A percentile compares a stretch with the other conserved stretches of the same genome.
Evolutionary conservation across 1,140 invertebrate genomes (phyloP).

Genomic region (Achatina immaculata): DNA sequence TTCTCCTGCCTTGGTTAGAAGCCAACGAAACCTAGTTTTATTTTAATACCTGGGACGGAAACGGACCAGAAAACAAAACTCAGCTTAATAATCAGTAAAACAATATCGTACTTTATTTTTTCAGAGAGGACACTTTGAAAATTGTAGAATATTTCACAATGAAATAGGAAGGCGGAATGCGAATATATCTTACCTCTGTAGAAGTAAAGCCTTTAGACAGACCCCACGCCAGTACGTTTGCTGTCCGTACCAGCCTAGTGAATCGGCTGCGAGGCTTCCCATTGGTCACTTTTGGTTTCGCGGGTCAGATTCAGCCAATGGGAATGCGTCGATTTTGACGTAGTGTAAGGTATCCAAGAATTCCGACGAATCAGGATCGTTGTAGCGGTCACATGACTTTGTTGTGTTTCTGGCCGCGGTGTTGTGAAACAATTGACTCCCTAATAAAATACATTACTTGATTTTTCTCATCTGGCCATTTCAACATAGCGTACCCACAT

Average conservation of each 20-base stretch:
- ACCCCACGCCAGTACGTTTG: constrained; percentile 38
- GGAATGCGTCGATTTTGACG: neutral
- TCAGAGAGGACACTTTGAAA: too few relatives aligned
- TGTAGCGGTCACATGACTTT: neutral
- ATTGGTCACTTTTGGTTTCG: constrained; percentile 35
- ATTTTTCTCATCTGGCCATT: too few relatives aligned
- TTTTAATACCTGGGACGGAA: neutral
- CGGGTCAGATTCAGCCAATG: constrained; percentile 3
- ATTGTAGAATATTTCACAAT: neutral
- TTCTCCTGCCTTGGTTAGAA: constrained; percentile 37
- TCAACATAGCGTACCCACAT: too few relatives aligned
- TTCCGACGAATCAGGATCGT: neutral
- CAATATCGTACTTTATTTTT: neutral
- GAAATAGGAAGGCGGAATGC: neutral
- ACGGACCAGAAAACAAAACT: neutral
- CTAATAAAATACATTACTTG: too few relatives aligned
- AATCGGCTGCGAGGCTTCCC: neutral
- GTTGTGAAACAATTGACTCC: too few relatives aligned
- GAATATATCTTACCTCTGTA: neutral
- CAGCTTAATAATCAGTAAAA: neutral
- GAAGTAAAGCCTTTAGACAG: neutral
- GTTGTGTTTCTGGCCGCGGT: too few relatives aligned
- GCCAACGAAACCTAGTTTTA: neutral
- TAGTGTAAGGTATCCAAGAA: neutral
- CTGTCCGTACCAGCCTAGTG: neutral